Evolutionary conservation across 2,113 vertebrate species (phyloP).

Genomic region (Nesoenas mayeri): DNA sequence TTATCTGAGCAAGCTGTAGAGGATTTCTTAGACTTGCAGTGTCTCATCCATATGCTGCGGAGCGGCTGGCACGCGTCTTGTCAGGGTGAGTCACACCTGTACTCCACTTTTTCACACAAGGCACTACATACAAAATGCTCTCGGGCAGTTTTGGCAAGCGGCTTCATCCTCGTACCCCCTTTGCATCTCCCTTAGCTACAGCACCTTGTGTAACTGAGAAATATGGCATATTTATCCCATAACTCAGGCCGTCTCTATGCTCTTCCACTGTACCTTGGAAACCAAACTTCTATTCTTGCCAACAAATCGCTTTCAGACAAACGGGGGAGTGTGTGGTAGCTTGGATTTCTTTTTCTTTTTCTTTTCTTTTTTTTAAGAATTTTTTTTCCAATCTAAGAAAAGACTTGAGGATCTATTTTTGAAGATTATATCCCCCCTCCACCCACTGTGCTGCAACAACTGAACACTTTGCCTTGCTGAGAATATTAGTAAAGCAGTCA

Average conservation of each 20-base stretch:
- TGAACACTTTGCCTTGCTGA: slow-evolving; percentile 40
- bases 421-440: slow-evolving; percentile 27
- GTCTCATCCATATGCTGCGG: not conserved
- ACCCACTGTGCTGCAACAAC: slow-evolving; percentile 50
- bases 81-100: slow-evolving; percentile 34
- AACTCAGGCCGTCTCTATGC: slow-evolving; percentile 51
- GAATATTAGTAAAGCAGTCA: slow-evolving; percentile 43
- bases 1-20: not conserved
- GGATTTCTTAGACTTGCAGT: not conserved
- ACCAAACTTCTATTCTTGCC: slow-evolving; percentile 72
- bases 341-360: slow-evolving; percentile 4
- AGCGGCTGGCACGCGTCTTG: not conserved
- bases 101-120: not conserved
- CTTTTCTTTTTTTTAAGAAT: not conserved
- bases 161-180: not conserved
- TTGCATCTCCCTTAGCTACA: not conserved
- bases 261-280: slow-evolving; percentile 64
- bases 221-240: slow-evolving; percentile 59
- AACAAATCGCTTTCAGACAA: slow-evolving; percentile 68
- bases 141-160: not conserved
- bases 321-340: slow-evolving; percentile 61
- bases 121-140: slow-evolving; percentile 12
- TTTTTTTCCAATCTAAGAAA: slow-evolving; percentile 59
- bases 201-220: slow-evolving; percentile 56
- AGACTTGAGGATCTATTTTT: slow-evolving; percentile 64